These are phyloP conservation scores for Oreochromis mossambicus DNA, from an alignment of 2,797 vertebrate genomes.

Conservation along the genomic window DNA sequence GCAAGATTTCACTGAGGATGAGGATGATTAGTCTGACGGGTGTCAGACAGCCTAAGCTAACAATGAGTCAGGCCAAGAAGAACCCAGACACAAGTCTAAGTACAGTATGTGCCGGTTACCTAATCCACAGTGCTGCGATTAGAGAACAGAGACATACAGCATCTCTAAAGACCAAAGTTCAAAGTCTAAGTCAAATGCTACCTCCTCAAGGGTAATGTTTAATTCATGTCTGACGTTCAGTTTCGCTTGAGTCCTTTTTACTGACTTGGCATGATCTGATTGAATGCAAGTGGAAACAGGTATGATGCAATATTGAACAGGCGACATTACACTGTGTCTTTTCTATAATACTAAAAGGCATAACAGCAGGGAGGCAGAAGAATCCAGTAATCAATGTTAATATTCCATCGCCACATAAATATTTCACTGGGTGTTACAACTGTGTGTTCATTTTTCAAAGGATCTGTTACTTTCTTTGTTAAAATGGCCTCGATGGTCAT, in stretches of 20 bases:
- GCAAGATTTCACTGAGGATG: background rate
- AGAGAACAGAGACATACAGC: background rate
- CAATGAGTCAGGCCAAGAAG: slow-evolving; percentile 7
- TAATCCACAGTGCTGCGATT: slow-evolving; percentile 14
- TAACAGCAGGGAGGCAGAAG: slow-evolving; percentile 30
- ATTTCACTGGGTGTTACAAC: slow-evolving; percentile 55
- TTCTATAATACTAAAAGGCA: slow-evolving; percentile 26
- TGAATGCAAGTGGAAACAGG: slow-evolving; percentile 39
- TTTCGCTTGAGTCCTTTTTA: slow-evolving; percentile 6
- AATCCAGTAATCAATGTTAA: slow-evolving; percentile 65
- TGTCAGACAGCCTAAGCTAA: slow-evolving; percentile 27
- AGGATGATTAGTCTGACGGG: slow-evolving; percentile 29
- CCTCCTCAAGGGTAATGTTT: slow-evolving; percentile 49
- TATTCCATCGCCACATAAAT: slow-evolving; percentile 60
- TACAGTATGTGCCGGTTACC: slow-evolving; percentile 3
- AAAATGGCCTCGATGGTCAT: slow-evolving; percentile 37
- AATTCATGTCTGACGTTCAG: slow-evolving; percentile 47
- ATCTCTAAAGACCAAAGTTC: slow-evolving; percentile 4
- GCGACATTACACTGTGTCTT: slow-evolving; percentile 13
- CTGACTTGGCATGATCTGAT: slow-evolving; percentile 27
- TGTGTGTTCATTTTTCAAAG: slow-evolving; percentile 53
- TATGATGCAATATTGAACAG: slow-evolving; percentile 52
- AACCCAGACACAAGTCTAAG: slow-evolving; percentile 2
- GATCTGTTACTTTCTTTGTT: slow-evolving; percentile 51
- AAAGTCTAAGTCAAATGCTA: slow-evolving; percentile 9